Evolutionary conservation across 2,113 vertebrate genomes (phyloP), one percentile per base, ranked within the genome.

Genomic region (Loxodonta africana): DNA sequence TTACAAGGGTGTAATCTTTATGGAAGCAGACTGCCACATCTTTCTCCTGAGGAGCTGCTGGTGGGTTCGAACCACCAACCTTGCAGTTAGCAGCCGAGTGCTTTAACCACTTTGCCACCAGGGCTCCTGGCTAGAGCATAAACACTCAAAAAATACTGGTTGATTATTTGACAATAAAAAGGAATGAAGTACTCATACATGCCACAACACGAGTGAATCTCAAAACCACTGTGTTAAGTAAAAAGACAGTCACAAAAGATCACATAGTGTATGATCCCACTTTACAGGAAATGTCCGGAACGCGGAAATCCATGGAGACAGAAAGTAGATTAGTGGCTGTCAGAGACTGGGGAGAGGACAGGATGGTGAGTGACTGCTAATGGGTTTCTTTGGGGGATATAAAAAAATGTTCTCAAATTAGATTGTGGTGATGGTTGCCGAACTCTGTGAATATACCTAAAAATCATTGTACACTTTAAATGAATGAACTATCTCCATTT

Each of bases 351-450:
- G 62, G 48, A 28, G 57, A n/a, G 37, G 6, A 12, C 23, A 60
- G 28, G 10, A 44, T 2, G 18, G 33, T 8, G 10, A 37, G 28
- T 28, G 88, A 69, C 20, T 20, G 41, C 46, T 73, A 1, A 62
- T 30, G 57, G 83, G 12, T 93, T 77, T 48, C 28, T 76, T 46
- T 5, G 5, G 10, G 33, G 28, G 5, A 5, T 33, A 12, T 23
- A 65, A 88, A 95, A 91, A 88, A 83, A 88, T 69, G 26, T 86
- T 86, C 53, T 86, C 44, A 48, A 63, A 76, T 83, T 67, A 80
- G 85, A 86, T 4, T 4, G 5, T 77, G 28, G 30, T 69, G 51
- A 33, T n/a, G 5, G 6, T 11, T n/a, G 69, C 21, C 62, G 69
- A 44, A 15, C 63, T 69, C 48, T 41, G 53, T 7, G 17, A 63